A percentile compares a stretch with the other conserved stretches of the same genome.
Evolutionary conservation across 2,113 vertebrate species (phyloP).

Genomic region (Nymphicus hollandicus): DNA sequence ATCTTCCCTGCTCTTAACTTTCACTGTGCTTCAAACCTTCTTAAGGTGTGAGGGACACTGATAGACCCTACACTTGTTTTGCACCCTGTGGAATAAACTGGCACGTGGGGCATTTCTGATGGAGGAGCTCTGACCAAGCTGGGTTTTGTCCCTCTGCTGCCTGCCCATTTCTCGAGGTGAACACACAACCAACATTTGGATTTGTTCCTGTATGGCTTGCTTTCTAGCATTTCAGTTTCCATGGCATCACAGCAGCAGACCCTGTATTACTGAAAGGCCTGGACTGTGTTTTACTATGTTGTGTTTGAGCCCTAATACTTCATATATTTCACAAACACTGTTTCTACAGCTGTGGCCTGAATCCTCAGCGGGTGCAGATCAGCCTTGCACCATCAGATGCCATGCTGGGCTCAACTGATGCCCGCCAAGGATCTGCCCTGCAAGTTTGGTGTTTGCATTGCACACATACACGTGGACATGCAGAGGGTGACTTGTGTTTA

Average conservation of each 20-base stretch:
- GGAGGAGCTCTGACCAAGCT: background rate
- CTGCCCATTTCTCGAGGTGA: background rate
- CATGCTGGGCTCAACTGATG: background rate
- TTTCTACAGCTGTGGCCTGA: background rate
- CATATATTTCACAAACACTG: background rate
- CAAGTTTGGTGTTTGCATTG: background rate
- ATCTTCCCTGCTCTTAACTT: constrained; percentile 39
- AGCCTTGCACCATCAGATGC: background rate
- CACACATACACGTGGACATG: background rate
- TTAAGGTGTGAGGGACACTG: background rate
- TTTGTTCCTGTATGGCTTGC: background rate
- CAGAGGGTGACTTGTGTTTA: background rate
- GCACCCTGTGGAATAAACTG: background rate
- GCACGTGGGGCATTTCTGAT: background rate
- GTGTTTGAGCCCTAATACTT: background rate
- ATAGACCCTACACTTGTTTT: background rate
- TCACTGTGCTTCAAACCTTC: constrained; percentile 5
- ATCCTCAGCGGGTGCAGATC: background rate
- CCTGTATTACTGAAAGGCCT: background rate
- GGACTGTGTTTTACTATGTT: background rate
- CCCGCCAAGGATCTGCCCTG: background rate
- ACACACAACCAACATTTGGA: background rate
- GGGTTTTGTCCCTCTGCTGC: background rate
- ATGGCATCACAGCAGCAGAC: background rate
- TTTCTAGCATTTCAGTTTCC: background rate